phyloP scores from a whole-genome alignment of 1,140 invertebrate species.

The Drosophila lini region DNA sequence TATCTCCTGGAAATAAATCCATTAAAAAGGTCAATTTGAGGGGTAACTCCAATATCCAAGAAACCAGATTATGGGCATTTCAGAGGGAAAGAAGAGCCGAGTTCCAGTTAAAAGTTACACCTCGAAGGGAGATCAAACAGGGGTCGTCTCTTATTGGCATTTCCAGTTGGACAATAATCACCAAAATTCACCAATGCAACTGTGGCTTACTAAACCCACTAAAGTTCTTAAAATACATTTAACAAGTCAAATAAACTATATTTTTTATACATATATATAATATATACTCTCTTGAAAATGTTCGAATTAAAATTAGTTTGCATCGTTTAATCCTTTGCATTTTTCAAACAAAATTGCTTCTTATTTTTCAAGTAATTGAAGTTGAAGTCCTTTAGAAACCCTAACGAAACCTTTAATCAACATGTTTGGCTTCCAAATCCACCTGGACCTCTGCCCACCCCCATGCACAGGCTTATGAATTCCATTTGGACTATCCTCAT shows the following conservation, averaged over 20 bases:
- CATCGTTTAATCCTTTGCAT: not conserved
- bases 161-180: too few species aligned
- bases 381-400: not conserved
- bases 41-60: not conserved
- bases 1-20: not conserved
- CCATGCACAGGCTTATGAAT: not conserved
- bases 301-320: not conserved
- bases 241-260: not conserved
- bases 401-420: not conserved
- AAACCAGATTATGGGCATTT: too few species aligned
- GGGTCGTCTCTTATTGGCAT: too few species aligned
- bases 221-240: not conserved
- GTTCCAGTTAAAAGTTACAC: not conserved
- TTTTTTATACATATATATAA: too few species aligned
- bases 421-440: not conserved
- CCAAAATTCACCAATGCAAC: too few species aligned
- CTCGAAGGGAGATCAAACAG: not conserved
- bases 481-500: conserved; percentile 10
- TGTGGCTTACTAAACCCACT: not conserved
- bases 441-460: not conserved
- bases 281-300: not conserved
- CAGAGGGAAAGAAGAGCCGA: too few species aligned
- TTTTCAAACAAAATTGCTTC: not conserved
- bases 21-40: not conserved
- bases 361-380: not conserved